Evolutionary conservation across 2,113 vertebrate genomes (phyloP), one percentile per base, ranked within the genome.

Genomic region (Jacana jacana): DNA sequence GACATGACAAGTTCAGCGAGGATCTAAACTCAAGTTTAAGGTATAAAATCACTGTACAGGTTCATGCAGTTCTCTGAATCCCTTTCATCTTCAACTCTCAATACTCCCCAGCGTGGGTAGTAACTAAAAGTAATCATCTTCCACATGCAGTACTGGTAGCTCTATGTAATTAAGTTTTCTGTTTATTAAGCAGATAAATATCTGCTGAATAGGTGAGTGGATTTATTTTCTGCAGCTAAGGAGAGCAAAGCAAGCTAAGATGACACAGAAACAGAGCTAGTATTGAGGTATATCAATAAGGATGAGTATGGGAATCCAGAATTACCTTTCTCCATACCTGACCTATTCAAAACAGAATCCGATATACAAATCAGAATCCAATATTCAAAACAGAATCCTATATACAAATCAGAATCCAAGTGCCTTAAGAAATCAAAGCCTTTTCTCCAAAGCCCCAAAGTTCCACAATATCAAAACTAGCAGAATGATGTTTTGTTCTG

Each of bases 181-280:
- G n/a, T 64, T 79, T 54, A 28, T 61, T 83, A 90, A 78, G 69
- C 51, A 75, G 72, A 49, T 66, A 78, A 82, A 40, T n/a, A 69
- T 48, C 75, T 54, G 20, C 55, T 79, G 63, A 79, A 84, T 16
- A 84, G 55, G 58, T 24, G 9, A 86, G 72, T 39, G 49, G 51
- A 71, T 64, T 84, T 79, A 4, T 80, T 72, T 82, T 57, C 75
- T 88, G 54, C 57, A 61, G 63, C 30, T 65, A 52, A 72, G 49
- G 35, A 86, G 42, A 93, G 27, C 46, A 92, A 90, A 91, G 61
- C 37, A 86, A 83, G 25, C 72, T 68, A 71, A 63, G 70, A 87
- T 8, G 27, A 86, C 33, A 37, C 11, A 75, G 49, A 89, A 89
- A 44, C 46, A 83, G 8, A 81, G 46, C 55, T 60, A 35, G 39